Conservation (phyloP, 2,113 vertebrate genomes). For the Benthochromis sp. region DNA sequence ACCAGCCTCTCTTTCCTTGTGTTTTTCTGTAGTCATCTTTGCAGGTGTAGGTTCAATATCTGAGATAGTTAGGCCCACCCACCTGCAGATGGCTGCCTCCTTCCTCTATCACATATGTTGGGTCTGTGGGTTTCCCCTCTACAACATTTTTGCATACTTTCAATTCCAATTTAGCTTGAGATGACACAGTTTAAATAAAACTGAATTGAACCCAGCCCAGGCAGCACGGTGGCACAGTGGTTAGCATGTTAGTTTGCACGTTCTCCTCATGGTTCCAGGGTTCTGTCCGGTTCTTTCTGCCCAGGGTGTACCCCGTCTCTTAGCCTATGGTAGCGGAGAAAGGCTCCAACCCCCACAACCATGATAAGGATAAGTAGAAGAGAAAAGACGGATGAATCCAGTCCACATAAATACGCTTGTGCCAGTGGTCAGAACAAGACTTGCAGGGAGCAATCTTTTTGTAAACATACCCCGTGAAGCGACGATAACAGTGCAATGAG, state of each 20-base stretch:
- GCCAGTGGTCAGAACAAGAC: neutral
- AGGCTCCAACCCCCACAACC: neutral
- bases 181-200: neutral
- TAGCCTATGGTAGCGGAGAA: neutral
- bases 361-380: neutral
- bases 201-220: accelerated
- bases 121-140: accelerated
- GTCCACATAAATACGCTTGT: neutral
- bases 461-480: neutral
- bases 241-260: neutral
- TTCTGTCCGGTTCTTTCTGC: accelerated
- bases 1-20: neutral
- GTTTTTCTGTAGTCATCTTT: neutral
- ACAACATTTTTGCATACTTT: neutral
- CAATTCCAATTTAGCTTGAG: neutral
- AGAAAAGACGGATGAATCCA: neutral
- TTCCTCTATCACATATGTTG: neutral
- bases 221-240: accelerated
- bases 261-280: neutral
- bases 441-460: neutral
- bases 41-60: neutral
- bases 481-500: accelerated
- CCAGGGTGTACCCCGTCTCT: accelerated
- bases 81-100: neutral
- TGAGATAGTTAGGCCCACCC: neutral